Evolutionary conservation across 2,113 vertebrate genomes (phyloP), one percentile per base, ranked within the genome.

Genomic region (Lontra canadensis): DNA sequence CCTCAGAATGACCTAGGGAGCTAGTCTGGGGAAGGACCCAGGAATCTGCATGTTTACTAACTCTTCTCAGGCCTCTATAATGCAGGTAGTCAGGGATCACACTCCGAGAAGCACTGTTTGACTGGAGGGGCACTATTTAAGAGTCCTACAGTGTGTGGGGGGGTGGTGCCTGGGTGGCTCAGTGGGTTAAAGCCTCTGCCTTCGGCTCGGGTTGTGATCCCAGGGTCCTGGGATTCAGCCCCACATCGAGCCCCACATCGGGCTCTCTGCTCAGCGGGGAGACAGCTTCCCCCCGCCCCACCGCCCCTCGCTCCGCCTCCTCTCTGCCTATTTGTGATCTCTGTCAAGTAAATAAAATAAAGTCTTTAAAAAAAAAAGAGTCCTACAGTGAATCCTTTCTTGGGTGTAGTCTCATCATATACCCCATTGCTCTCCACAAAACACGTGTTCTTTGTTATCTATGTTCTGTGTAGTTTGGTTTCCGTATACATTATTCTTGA

Each of bases 201-300:
- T 52, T 52, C 4, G 4, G 49, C 49, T 52, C 14, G 49, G 49
- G 15, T 52, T 4, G 2, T 52, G 49, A 52, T 52, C 49, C 15
- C 49, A 5, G 49, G 49, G 49, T 52, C 49, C 49, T 52, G 49
- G 49, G 49, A 52, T 49, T 49, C 13, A 49, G 49, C 49, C 49
- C 49, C 49, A 49, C 49, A 49, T 52, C 14, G 14, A 52, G 14
- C 14, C 49, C 49, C 49, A 52, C 49, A 52, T 17, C 4, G 15
- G 49, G 49, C 49, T 52, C 49, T 17, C 49, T 52, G 49, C 49
- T 52, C 49, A 52, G 49, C 49, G 1, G 49, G 49, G 49, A 52
- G 15, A 0, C 49, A 1, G 15, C 49, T 52, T n/a, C n/a, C 1
- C 49, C 14, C 12, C 47, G 0, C 47, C 2, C 11, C 47, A 12